Base-by-base conservation (phyloP, 2,888 invertebrate species). In the Tolmerus cingulatus region DNA sequence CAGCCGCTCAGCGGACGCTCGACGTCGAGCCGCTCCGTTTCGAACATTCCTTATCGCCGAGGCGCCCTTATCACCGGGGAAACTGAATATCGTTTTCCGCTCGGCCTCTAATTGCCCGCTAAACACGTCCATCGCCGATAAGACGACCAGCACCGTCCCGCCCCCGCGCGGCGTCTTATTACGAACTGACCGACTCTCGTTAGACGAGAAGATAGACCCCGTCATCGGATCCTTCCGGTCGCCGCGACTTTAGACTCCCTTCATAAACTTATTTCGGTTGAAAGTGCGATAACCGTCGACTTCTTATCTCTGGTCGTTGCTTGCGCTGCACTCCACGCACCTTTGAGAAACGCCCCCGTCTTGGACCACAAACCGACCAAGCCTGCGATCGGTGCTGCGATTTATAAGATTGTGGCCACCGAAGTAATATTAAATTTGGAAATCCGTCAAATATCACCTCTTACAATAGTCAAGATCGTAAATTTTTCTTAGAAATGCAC, bases 11-110 rank as follows among this genome's bases (percentile, higher is more conserved):
- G 27, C 12, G 9, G 66, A 12, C 66, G 12, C 66, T 3, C 66
- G 12, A 66, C 12, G 66, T 12, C 46, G 74, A 43, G 27, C 30
- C 37, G 74, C 46, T 40, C 43, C 43, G 27, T 85, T 74, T 74
- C 46, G 66, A 37, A 66, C 66, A 27, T n/a, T n/a, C 2, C 57
- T 82, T 66, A 82, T 82, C 82, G 23, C 14, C 16, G 46, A 74
- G 43, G 85, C 74, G 85, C 46, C 85, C 30, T 85, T 85, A 85
- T 85, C 85, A 85, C 16, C 74, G 8, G 51, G 74, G 74, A 85
- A 85, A 74, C 85, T 74, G 85, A 85, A 74, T 85, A 74, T 74
- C 85, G 74, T 74, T 85, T 85, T 85, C 85, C 85, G 85, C 27
- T 85, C 57, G 37, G 84, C 84, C 34, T 66, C 57, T 85, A 85